Conservation (phyloP, 1,140 invertebrate species). For the Saxidomus purpurata region DNA sequence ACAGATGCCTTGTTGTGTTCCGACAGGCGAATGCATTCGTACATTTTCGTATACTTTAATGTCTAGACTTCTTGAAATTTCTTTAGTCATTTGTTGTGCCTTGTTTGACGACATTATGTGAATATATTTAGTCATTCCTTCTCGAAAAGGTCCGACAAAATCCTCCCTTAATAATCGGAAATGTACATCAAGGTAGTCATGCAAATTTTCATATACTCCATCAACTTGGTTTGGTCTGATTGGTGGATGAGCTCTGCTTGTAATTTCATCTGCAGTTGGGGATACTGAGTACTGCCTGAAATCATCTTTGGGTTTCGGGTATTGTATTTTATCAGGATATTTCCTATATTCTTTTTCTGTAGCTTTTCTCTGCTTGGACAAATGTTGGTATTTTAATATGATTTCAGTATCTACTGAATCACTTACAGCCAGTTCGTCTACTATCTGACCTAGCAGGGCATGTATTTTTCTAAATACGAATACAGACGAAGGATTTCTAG, state of each 20-base stretch:
- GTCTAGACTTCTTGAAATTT: not conserved
- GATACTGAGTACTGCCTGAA: slow-evolving; percentile 80
- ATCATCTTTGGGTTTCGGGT: slow-evolving; percentile 73
- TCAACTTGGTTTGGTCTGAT: slow-evolving; percentile 89
- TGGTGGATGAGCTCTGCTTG: slow-evolving; percentile 80
- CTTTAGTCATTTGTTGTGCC: not conserved
- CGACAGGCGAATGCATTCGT: slow-evolving; percentile 69
- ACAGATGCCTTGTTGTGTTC: slow-evolving; percentile 68
- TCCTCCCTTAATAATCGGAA: slow-evolving; percentile 92
- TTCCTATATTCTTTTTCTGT: not conserved
- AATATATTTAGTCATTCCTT: slow-evolving; percentile 81
- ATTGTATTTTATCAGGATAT: not conserved
- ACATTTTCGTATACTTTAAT: slow-evolving; percentile 72
- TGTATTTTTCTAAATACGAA: not conserved
- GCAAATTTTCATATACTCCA: slow-evolving; percentile 89
- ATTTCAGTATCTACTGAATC: not conserved
- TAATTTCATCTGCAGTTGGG: slow-evolving; percentile 79
- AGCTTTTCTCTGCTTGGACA: not conserved
- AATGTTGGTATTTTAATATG: not conserved
- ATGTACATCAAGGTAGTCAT: slow-evolving; percentile 93
- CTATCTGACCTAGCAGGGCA: not conserved
- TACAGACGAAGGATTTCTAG: not conserved
- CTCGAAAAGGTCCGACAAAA: slow-evolving; percentile 84
- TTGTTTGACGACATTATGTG: slow-evolving; percentile 8
- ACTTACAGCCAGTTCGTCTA: not conserved